Evolutionary conservation across 2,797 vertebrate genomes (phyloP).

Genomic region (Arctocebus calabarensis): DNA sequence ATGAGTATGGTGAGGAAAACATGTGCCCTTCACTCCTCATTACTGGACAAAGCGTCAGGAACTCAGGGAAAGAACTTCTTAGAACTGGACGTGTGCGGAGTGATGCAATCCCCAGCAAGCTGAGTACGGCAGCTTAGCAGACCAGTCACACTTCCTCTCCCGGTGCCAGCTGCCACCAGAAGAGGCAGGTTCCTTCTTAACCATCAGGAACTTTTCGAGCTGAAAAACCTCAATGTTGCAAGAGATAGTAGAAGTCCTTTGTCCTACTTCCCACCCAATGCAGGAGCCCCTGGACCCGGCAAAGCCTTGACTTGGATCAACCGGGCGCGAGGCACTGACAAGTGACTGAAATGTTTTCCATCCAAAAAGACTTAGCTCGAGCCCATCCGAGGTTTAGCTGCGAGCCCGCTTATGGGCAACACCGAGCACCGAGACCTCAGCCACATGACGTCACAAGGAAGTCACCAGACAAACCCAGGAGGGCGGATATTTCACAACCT

Average conservation of each 20-base stretch:
- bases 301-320: neutral
- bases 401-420: neutral
- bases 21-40: accelerated
- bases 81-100: neutral
- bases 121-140: no score
- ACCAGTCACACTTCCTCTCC: neutral
- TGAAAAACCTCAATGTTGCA: neutral
- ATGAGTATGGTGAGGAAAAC: neutral
- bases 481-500: accelerated
- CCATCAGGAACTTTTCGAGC: neutral
- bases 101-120: accelerated
- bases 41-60: accelerated
- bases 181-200: neutral
- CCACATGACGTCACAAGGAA: neutral
- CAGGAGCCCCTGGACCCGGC: neutral
- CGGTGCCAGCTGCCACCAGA: neutral
- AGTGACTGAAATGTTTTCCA: accelerated
- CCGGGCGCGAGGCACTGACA: accelerated
- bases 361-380: accelerated
- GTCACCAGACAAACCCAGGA: neutral
- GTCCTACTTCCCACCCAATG: neutral
- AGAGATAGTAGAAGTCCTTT: neutral
- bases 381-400: accelerated
- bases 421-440: neutral
- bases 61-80: neutral